A percentile compares a stretch with the other conserved stretches of the same genome.
Evolutionary conservation across 2,888 invertebrate species (phyloP).

Genomic region (Catocala fraxini): DNA sequence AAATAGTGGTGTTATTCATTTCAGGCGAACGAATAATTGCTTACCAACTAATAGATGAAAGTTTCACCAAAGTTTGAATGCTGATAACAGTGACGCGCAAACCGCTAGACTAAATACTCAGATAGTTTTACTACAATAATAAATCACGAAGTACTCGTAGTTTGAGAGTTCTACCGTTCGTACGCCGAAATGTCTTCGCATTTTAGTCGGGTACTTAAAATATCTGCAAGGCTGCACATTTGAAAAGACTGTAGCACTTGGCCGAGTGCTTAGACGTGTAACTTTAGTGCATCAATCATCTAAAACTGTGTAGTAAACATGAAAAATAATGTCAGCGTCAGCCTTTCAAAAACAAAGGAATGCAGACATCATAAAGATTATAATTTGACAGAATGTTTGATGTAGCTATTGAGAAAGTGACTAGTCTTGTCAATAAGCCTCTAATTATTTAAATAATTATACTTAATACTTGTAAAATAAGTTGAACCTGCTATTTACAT

Average conservation of each 20-base stretch:
- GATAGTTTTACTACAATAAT: slow-evolving; percentile 76
- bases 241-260: slow-evolving; percentile 39
- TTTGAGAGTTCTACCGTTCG: slow-evolving; percentile 58
- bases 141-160: slow-evolving; percentile 75
- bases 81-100: slow-evolving; percentile 72
- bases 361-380: too few species aligned
- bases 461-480: too few species aligned
- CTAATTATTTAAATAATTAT: too few species aligned
- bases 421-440: background rate
- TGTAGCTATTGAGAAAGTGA: background rate
- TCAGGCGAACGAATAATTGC: slow-evolving; percentile 56
- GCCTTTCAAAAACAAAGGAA: background rate
- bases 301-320: slow-evolving; percentile 4
- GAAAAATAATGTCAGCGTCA: slow-evolving; percentile 13
- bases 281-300: slow-evolving; percentile 20
- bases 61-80: slow-evolving; percentile 54
- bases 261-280: slow-evolving; percentile 27
- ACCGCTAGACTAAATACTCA: slow-evolving; percentile 73
- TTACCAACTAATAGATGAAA: slow-evolving; percentile 56
- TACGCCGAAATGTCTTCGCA: slow-evolving; percentile 47
- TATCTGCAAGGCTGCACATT: slow-evolving; percentile 37
- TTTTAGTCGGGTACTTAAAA: slow-evolving; percentile 36
- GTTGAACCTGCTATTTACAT: too few species aligned
- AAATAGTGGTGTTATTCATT: slow-evolving; percentile 47
- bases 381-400: too few species aligned